A percentile compares a stretch with the other conserved stretches of the same genome.
phyloP scores from a whole-genome alignment of 2,113 vertebrate genomes.

The Plecotus auritus region DNA sequence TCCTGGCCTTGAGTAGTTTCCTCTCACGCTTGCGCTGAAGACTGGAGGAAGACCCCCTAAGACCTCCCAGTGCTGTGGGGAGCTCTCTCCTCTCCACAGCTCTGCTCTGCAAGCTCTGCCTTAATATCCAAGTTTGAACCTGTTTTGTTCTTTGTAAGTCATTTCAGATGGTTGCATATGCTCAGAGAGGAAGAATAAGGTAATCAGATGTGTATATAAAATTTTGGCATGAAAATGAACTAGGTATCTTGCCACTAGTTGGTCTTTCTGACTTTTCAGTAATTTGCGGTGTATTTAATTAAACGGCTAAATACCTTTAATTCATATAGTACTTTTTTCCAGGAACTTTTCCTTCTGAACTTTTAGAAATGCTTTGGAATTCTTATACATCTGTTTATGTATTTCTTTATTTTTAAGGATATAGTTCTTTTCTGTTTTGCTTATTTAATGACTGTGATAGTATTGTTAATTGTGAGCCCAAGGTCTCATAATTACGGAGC shows the following conservation, averaged over 20 bases:
- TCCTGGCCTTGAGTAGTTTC: not conserved
- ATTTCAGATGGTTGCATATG: not conserved
- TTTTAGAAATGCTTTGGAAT: slow-evolving; percentile 1
- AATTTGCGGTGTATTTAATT: not conserved
- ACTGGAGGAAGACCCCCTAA: too few species aligned
- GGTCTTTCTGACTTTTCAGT: not conserved
- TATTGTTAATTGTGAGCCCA: not conserved
- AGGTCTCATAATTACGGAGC: not conserved
- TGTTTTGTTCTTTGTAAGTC: not conserved
- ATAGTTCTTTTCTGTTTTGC: not conserved
- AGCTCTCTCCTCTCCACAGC: not conserved
- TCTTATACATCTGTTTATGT: not conserved
- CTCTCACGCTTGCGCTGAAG: not conserved
- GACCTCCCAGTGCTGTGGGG: too few species aligned
- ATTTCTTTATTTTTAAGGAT: not conserved
- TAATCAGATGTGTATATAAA: not conserved
- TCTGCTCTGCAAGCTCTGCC: not conserved
- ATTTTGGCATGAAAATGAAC: not conserved
- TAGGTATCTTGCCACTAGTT: not conserved
- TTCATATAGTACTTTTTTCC: not conserved
- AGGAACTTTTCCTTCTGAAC: not conserved
- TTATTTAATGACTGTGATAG: not conserved
- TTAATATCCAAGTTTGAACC: not conserved
- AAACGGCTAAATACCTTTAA: not conserved
- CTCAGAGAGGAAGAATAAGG: not conserved